A percentile compares a stretch with the other conserved stretches of the same genome.
These are phyloP conservation scores for Boloria euphrosyne DNA, from an alignment of 2,888 invertebrate genomes.

Conservation along the genomic window DNA sequence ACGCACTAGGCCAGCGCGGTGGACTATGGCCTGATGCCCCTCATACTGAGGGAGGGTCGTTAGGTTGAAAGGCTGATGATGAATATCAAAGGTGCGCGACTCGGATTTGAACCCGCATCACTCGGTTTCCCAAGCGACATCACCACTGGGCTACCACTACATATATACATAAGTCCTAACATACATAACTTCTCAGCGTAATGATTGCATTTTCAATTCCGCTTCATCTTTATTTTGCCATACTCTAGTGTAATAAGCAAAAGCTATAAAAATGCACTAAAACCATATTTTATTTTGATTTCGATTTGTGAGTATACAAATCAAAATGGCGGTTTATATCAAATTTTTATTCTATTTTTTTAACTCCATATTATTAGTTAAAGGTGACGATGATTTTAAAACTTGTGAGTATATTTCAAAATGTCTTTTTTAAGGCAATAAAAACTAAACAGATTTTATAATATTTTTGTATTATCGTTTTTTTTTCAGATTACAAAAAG, in stretches of 20 bases:
- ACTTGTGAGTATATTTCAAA: constrained; percentile 2
- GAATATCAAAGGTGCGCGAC: too few relatives aligned
- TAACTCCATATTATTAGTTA: neutral
- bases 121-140: neutral
- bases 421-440: neutral
- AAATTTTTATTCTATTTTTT: constrained; percentile 1
- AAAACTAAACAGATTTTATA: too few relatives aligned
- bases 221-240: constrained; percentile 24
- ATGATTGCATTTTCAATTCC: neutral
- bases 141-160: too few relatives aligned
- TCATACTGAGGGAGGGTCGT: too few relatives aligned
- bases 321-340: constrained; percentile 18
- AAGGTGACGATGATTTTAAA: constrained; percentile 13
- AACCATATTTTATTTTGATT: neutral
- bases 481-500: constrained; percentile 14
- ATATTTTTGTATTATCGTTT: too few relatives aligned
- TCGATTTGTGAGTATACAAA: constrained; percentile 11
- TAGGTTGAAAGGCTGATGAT: too few relatives aligned
- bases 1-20: too few relatives aligned
- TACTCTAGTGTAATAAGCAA: constrained; percentile 32
- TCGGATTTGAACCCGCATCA: neutral
- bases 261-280: constrained; percentile 26
- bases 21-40: too few relatives aligned
- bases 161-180: too few relatives aligned
- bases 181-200: neutral